Evolutionary conservation across 2,888 invertebrate species (phyloP), one percentile per base, ranked within the genome.

Genomic region (Oscheius sp.): DNA sequence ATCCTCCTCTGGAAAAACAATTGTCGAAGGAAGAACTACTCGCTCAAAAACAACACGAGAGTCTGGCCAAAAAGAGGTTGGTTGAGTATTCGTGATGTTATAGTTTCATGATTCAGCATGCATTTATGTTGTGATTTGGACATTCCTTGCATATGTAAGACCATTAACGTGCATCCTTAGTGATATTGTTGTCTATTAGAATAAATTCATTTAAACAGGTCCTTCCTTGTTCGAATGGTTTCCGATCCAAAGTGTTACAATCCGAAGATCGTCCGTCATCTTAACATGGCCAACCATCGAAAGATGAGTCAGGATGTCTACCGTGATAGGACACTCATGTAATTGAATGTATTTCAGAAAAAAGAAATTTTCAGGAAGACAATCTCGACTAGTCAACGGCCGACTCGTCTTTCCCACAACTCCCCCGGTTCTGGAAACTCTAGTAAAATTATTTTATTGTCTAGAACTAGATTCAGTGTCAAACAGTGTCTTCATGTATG

Each of bases 191-290:
- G 47, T 47, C 30, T 17, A 9, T 50, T 50, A 30, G 24, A 28
- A 8, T 50, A 12, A 41, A 41, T 41, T 17, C 41, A 6, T 41
- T 41, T 47, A 17, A 2, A 32, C 66, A 80, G 80, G 62, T 94
- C 94, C 14, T 95, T 95, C 90, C 94, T 95, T 88, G 95, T 95
- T 67, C 92, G 95, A 57, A 95, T 95, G 95, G 77, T 76, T n/a
- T 80, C 80, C 87, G 95, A 95, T 89, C 95, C 95, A 1, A 95
- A 95, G 88, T 92, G 95, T 84, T 94, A 94, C 89, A 94, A 94
- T 88, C 94, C 94, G 33, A 92, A 93, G 71, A 94, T 94, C 84
- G 86, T 88, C 33, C 85, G 86, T 45, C 87, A 88, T 24, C 80
- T 88, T 30, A 83, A 82, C 72, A 78, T 81, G 80, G 76, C 81